Evolutionary conservation across 2,113 vertebrate species (phyloP), one percentile per base, ranked within the genome.

Genomic region (Limanda limanda): DNA sequence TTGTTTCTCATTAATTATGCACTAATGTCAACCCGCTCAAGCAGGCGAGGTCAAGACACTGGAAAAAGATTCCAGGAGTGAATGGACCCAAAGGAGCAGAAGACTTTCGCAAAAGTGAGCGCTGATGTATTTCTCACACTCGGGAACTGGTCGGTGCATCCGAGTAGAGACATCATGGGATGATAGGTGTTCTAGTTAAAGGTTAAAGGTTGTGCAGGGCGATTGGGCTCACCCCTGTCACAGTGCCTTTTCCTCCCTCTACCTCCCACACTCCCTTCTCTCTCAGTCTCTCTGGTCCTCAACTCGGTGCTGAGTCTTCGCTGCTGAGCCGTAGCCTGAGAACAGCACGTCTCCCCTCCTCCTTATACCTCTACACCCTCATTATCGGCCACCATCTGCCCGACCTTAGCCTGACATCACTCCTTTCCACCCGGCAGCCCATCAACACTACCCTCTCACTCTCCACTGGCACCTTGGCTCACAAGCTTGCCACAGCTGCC

Each of bases 1-100:
- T 92, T 93, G 88, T 92, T 88, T 78, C 73, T 37, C 79, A 86
- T 93, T 89, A 92, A 91, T 92, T 86, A 91, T 91, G 83, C 74
- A 90, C 88, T 89, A 83, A 85, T 89, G 83, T 84, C 85, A 89
- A 82, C 42, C 64, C 68, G 58, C 82, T 91, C 87, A 91, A 79
- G 85, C 91, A 79, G 84, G 56, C 68, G 71, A 89, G 91, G 90
- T 93, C 88, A 86, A 27, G 76, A 40, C 63, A 58, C 15, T 11
- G 57, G 54, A 60, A 59, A 75, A 56, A 37, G 18, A 79, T 61
- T 77, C 55, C 61, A 27, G 72, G 48, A 83, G 60, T 48, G 60
- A 71, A 20, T 31, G 24, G 8, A 56, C 68, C 72, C 75, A 61
- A 42, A 79, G 55, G 68, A 81, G 71, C 55, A 35, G 67, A 9